phyloP scores from a whole-genome alignment of 2,113 vertebrate genomes.

The Equus quagga region DNA sequence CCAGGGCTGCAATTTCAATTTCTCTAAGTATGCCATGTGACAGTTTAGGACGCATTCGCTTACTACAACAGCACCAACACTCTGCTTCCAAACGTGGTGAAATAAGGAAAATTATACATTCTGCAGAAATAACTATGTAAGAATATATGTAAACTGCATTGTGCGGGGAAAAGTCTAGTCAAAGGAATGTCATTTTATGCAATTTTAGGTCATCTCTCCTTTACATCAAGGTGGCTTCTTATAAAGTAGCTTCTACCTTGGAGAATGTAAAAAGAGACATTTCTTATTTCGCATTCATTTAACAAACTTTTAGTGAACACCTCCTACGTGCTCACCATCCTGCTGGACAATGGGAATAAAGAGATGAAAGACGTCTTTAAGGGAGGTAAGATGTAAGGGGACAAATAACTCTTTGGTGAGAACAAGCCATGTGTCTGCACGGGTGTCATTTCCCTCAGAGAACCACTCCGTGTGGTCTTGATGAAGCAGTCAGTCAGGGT shows the following conservation, averaged over 20 bases:
- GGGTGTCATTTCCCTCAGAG: not conserved
- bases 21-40: conserved; percentile 4
- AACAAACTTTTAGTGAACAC: not conserved
- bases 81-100: not conserved
- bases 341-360: not conserved
- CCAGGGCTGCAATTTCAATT: conserved; percentile 53
- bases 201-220: not conserved
- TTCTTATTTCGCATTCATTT: not conserved
- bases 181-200: not conserved
- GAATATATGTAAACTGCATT: not conserved
- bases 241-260: not conserved
- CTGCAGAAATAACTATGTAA: not conserved
- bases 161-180: not conserved
- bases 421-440: not conserved
- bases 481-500: not conserved
- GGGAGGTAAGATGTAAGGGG: not conserved
- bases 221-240: not conserved
- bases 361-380: not conserved
- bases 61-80: conserved; percentile 2
- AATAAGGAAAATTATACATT: not conserved
- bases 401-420: not conserved
- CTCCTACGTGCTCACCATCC: not conserved
- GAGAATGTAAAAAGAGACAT: not conserved
- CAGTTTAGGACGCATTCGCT: conserved; percentile 44
- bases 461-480: not conserved